phyloP scores from a whole-genome alignment of 1,140 invertebrate species.

The Brachionus paranguensis region DNA sequence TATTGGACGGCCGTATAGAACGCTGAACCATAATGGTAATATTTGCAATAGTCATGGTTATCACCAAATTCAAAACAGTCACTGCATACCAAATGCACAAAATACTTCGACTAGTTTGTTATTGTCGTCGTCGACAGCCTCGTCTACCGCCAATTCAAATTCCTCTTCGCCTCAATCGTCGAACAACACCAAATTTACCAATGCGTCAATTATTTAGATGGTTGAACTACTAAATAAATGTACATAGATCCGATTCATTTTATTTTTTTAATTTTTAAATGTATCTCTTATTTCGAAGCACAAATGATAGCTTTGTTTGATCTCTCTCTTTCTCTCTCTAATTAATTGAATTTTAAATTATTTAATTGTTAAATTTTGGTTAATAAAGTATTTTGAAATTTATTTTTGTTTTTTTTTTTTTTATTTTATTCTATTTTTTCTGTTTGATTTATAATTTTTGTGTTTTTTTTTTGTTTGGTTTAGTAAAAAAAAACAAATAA shows the following conservation, averaged over 20 bases:
- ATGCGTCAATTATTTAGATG: constrained; percentile 12
- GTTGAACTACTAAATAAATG: background rate
- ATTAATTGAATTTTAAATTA: background rate
- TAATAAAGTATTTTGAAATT: background rate
- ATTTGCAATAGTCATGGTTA: background rate
- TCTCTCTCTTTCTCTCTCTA: background rate
- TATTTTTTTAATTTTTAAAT: background rate
- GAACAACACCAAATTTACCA: constrained; percentile 13
- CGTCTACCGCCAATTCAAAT: background rate
- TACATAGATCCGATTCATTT: constrained; percentile 2
- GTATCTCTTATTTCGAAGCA: background rate
- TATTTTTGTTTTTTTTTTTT: background rate
- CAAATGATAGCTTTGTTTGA: background rate
- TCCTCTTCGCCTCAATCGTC: constrained; percentile 21
- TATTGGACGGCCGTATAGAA: background rate
- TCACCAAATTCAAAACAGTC: constrained; percentile 31
- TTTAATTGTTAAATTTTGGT: constrained; percentile 1
- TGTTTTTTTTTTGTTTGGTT: too few relatives aligned
- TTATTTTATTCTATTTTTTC: background rate
- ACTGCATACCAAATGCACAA: constrained; percentile 1
- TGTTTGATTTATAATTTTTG: too few relatives aligned
- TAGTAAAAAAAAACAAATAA: too few relatives aligned
- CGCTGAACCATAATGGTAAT: background rate
- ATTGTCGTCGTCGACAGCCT: background rate
- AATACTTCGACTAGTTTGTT: constrained; percentile 7